Base-by-base conservation (phyloP, 2,888 invertebrate genomes). In the Nysson spinosus region DNA sequence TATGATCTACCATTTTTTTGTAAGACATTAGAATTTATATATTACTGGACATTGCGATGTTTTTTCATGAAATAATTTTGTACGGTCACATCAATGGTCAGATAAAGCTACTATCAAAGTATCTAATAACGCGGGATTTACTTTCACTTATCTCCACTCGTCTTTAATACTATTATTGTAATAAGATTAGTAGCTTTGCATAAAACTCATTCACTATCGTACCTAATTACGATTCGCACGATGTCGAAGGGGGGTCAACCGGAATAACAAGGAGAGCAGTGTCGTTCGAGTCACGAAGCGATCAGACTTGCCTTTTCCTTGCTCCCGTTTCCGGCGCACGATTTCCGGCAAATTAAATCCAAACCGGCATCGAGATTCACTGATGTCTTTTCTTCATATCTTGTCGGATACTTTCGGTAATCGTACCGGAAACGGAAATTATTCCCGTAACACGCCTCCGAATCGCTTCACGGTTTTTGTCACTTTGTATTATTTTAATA, bases 271-370 rank as follows among this genome's bases (percentile, higher is more conserved):
- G 22, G 6, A n/a, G 19, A 4, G 19, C 22, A 32, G 16, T 46
- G 46, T 39, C 24, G 57, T 47, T 55, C 37, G 26, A 34, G 55
- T 55, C 58, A 56, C 56, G 46, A 16, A 50, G 16, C 49, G 34
- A 51, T 56, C 56, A 24, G 44, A 52, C 54, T 46, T 42, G 34
- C 11, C 34, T 51, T 65, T 49, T 28, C 28, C 30, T 34, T 12
- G 22, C 20, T 50, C 49, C 47, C 56, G 30, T 44, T 69, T 72
- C 72, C 72, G 69, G 49, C 43, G 49, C 37, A 42, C 50, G 52
- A 57, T 72, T 72, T 72, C 72, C 72, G 72, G 72, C 20, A 40
- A 56, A 37, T 69, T 69, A 66, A 72, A 72, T 72, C 65, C 16
- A 49, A 30, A 37, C 57, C 39, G 32, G 56, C 47, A 64, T 67